Evolutionary conservation across 1,140 invertebrate genomes (phyloP), one percentile per base, ranked within the genome.

Genomic region (Neomicropteryx cornuta): DNA sequence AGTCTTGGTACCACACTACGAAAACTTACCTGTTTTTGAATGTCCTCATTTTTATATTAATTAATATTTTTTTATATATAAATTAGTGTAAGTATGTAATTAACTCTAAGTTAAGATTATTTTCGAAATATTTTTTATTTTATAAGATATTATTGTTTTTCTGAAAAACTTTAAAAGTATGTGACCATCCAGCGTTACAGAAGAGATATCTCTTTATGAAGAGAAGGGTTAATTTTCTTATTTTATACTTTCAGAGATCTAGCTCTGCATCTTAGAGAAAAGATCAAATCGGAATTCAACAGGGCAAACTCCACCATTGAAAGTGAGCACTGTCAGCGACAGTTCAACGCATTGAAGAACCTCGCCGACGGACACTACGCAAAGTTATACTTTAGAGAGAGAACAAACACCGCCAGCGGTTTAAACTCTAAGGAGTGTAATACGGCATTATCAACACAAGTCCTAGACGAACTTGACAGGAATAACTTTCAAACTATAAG

Each of bases 391-490:
- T 65, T 63, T 40, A 59, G 76, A 27, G 59, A 46, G 1, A 62
- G 58, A 18, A 64, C 51, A 2, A 76, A 72, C 14, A 77, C 80
- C 22, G 75, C 83, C 3, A 79, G 75, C 16, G 83, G 84, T 1
- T 52, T 90, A 18, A 74, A 65, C 5, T 60, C 55, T 1, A 73
- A 86, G 41, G 71, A 87, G 60, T 89, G 85, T 47, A 77, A 75
- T 41, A 40, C 75, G 24, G 69, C 78, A 2, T 56, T 89, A 5
- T 80, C 80, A 3, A 77, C 74, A 16, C 84, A 89, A 58, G 71
- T 78, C 43, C 56, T 85, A 38, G 56, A 79, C 18, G 68, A 69
- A 47, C 55, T 82, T 5, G 58, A 75, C 47, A 56, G 75, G 48
- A 68, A 80, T 51, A 68, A 79, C 4, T 56, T 63, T 45, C 60